These are phyloP conservation scores for Eledona agricola DNA, from an alignment of 2,888 invertebrate genomes.

Conservation along the genomic window DNA sequence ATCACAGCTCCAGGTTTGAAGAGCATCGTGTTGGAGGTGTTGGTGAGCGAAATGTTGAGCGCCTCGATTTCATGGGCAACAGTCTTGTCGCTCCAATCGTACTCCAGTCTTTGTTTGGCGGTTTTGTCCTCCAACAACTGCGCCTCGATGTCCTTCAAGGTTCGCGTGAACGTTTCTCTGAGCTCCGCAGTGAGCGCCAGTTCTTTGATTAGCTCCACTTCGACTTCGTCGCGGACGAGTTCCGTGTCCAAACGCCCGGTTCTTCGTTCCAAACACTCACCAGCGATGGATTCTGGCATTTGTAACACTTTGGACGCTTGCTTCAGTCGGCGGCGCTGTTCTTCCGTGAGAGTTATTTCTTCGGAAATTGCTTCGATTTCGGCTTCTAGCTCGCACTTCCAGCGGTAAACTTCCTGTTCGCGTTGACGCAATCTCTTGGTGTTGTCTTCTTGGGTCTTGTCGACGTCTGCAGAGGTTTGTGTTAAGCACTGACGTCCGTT, in stretches of 20 bases:
- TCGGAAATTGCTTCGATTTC: slow-evolving; percentile 74
- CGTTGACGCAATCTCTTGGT: slow-evolving; percentile 72
- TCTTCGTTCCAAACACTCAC: slow-evolving; percentile 77
- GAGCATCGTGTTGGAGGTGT: slow-evolving; percentile 74
- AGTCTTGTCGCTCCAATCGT: slow-evolving; percentile 91
- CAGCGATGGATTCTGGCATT: slow-evolving; percentile 78
- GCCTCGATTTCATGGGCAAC: slow-evolving; percentile 82
- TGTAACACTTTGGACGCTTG: slow-evolving; percentile 73
- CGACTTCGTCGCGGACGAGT: slow-evolving; percentile 77
- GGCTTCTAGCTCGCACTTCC: slow-evolving; percentile 79
- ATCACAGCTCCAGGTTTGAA: slow-evolving; percentile 84
- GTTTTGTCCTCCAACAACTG: slow-evolving; percentile 80
- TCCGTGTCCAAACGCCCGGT: slow-evolving; percentile 76
- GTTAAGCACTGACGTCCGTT: slow-evolving; percentile 72
- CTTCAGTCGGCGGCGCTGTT: slow-evolving; percentile 73
- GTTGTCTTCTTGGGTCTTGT: slow-evolving; percentile 75
- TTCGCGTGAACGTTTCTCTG: slow-evolving; percentile 68
- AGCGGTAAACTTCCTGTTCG: slow-evolving; percentile 74
- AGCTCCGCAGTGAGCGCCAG: slow-evolving; percentile 76
- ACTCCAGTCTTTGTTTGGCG: slow-evolving; percentile 83
- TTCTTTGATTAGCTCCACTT: slow-evolving; percentile 81
- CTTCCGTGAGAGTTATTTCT: slow-evolving; percentile 75
- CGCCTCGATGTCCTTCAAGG: slow-evolving; percentile 72
- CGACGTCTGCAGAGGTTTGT: slow-evolving; percentile 71
- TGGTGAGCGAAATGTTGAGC: slow-evolving; percentile 72